A percentile compares a stretch with the other conserved stretches of the same genome.
phyloP scores from a whole-genome alignment of 2,888 invertebrate genomes.

The Parapristionchus giblindavisi region DNA sequence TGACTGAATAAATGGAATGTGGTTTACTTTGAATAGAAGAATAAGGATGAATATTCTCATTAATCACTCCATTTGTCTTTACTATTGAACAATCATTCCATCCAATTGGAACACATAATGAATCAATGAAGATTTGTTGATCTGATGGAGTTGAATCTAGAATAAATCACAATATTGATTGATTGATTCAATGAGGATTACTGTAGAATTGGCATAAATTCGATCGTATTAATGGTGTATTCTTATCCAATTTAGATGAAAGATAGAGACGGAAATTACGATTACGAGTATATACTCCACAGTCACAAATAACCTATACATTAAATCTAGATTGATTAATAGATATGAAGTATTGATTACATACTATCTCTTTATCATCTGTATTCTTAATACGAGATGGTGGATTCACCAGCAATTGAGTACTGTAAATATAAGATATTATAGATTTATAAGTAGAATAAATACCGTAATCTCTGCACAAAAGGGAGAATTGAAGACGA shows the following conservation, averaged over 20 bases:
- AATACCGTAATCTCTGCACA: conserved; percentile 26
- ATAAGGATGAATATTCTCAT: background rate
- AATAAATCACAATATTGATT: background rate
- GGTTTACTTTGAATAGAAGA: no score
- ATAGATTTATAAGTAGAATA: background rate
- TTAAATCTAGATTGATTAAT: background rate
- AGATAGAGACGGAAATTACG: conserved; percentile 24
- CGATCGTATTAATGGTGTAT: conserved; percentile 8
- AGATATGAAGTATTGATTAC: background rate
- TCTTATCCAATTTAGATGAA: conserved; percentile 14
- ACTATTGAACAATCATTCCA: conserved; percentile 14
- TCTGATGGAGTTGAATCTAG: conserved; percentile 37
- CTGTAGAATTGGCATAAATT: background rate
- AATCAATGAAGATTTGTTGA: conserved; percentile 45
- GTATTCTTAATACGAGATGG: background rate
- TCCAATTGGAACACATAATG: conserved; percentile 44
- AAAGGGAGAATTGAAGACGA: conserved; percentile 2
- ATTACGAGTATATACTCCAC: conserved; percentile 23
- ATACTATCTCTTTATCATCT: conserved; percentile 11
- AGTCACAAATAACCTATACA: background rate
- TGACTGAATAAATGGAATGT: no score
- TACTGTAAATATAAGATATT: background rate
- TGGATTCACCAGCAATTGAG: conserved; percentile 2
- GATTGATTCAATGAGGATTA: background rate
- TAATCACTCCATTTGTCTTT: background rate